These are phyloP conservation scores for Philotrypesis tridentata DNA, from an alignment of 1,140 invertebrate species.

Conservation along the genomic window DNA sequence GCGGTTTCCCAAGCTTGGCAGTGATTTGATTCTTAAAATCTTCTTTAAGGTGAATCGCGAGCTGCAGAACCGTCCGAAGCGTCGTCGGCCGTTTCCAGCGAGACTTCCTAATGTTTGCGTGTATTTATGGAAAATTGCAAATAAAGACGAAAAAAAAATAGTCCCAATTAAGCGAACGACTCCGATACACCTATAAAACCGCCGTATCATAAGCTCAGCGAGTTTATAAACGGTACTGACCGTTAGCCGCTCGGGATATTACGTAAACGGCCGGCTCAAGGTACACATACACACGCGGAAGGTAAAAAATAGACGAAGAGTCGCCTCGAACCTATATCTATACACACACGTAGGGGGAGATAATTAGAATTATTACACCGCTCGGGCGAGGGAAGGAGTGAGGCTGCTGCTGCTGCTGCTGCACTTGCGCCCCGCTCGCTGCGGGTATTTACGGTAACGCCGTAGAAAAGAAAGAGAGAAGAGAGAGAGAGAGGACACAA, in stretches of 20 bases:
- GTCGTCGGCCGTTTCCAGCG: not conserved
- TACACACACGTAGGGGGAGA: not conserved
- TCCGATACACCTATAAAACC: not conserved
- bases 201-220: not conserved
- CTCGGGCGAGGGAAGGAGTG: not conserved
- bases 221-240: not conserved
- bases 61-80: too few relatives aligned
- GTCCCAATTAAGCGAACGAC: not conserved
- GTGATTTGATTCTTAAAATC: too few relatives aligned
- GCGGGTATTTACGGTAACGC: not conserved
- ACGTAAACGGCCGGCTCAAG: not conserved
- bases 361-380: slow-evolving; percentile 47
- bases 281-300: too few relatives aligned
- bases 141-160: not conserved
- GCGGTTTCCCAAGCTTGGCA: too few relatives aligned
- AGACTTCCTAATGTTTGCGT: not conserved
- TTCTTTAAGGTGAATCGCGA: not conserved
- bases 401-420: not conserved
- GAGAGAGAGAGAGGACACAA: slow-evolving; percentile 38
- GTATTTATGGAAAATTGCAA: not conserved
- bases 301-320: not conserved
- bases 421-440: slow-evolving; percentile 1
- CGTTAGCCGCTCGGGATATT: slow-evolving; percentile 1
- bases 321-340: too few relatives aligned
- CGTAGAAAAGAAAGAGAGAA: too few relatives aligned